These are phyloP conservation scores for Chirona hameri DNA, from an alignment of 2,888 invertebrate species.

Conservation along the genomic window DNA sequence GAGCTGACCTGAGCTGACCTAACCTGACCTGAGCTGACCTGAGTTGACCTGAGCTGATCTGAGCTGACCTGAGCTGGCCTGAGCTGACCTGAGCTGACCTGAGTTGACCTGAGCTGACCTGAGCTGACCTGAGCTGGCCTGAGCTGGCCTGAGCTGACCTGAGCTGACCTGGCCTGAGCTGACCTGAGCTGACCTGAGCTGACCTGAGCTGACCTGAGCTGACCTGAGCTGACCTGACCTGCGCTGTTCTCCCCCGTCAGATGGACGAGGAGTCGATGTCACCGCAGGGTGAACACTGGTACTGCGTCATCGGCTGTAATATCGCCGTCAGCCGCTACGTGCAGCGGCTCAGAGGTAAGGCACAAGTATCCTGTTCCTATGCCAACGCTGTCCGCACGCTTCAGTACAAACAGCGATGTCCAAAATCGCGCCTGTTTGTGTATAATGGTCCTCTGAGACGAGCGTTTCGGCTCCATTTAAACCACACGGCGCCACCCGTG, in stretches of 20 bases:
- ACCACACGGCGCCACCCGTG: neutral
- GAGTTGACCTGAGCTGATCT: neutral
- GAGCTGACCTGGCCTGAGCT: neutral
- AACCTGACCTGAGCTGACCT: too few relatives aligned
- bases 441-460: neutral
- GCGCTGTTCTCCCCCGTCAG: neutral
- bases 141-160: too few relatives aligned
- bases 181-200: neutral
- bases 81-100: neutral
- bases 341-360: constrained; percentile 63
- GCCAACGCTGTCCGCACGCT: neutral
- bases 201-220: neutral
- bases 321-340: constrained; percentile 72
- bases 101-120: neutral
- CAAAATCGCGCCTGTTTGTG: neutral
- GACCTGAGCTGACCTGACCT: neutral
- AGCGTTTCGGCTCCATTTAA: neutral
- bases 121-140: neutral
- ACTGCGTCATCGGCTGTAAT: constrained; percentile 78
- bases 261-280: constrained; percentile 3
- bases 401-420: neutral
- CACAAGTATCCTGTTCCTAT: neutral
- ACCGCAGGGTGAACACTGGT: constrained; percentile 55
- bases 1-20: neutral
- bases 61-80: neutral